phyloP scores from a whole-genome alignment of 2,113 vertebrate species.

The Oophaga pumilio region DNA sequence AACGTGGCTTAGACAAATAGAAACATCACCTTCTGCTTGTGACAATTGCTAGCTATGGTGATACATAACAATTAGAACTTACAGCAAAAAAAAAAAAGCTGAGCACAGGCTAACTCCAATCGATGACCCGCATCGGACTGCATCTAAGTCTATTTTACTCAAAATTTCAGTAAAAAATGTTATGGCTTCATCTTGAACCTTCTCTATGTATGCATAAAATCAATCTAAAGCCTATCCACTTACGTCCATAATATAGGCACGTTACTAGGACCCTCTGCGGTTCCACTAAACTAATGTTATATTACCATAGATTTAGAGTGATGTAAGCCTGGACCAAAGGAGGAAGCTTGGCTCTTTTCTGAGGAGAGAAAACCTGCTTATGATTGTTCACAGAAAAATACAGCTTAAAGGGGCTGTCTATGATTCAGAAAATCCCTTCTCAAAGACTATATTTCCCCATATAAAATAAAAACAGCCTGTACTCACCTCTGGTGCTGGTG shows the following conservation, averaged over 20 bases:
- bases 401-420: too few relatives aligned
- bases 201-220: neutral
- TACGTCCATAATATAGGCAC: neutral
- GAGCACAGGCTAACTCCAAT: neutral
- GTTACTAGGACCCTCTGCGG: neutral
- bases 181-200: neutral
- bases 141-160: neutral
- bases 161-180: neutral
- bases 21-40: neutral
- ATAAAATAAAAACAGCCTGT: too few relatives aligned
- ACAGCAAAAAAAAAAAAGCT: neutral
- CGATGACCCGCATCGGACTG: neutral
- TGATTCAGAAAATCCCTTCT: too few relatives aligned
- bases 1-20: neutral
- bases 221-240: neutral
- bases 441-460: too few relatives aligned
- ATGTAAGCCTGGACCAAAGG: neutral
- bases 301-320: neutral
- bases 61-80: neutral
- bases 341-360: too few relatives aligned
- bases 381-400: too few relatives aligned
- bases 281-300: neutral
- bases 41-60: neutral
- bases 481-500: too few relatives aligned
- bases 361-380: too few relatives aligned